Base-by-base conservation (phyloP, 2,888 invertebrate genomes). In the Tetanocera ferruginea region DNA sequence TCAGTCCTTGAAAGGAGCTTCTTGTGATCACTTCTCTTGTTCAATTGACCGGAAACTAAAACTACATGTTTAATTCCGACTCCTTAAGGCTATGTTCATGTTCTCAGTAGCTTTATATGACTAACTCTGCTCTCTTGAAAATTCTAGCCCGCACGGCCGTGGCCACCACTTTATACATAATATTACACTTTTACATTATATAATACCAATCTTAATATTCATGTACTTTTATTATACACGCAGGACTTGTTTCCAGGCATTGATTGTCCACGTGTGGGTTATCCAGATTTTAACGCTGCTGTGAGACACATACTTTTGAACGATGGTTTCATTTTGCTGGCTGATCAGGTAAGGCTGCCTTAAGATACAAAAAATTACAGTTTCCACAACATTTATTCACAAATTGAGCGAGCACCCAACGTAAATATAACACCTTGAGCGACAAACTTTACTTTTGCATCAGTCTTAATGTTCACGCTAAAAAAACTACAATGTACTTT, bases 171-270 rank as follows among this genome's bases (percentile, higher is more conserved):
- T n/a, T n/a, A n/a, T n/a, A n/a, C n/a, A n/a, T n/a, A n/a, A n/a
- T n/a, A n/a, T n/a, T n/a, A n/a, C n/a, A n/a, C n/a, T n/a, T n/a
- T n/a, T n/a, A n/a, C n/a, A n/a, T n/a, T n/a, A n/a, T n/a, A n/a
- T n/a, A n/a, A n/a, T n/a, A n/a, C n/a, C n/a, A 23, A 8, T 51
- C 1, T 70, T 51, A 23, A 25, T 28, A 17, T 19, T 57, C 9
- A 57, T 57, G 9, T 17, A n/a, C 14, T 17, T 31, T 14, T 14
- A 3, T 64, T 17, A 52, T 62, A 14, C 64, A 71, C 49, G 34
- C 92, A 94, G 84, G 97, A 98, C 88, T 90, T 98, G 79, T 98
- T 98, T 89, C 97, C 97, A 0, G 96, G 96, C 0, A 91, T 97
- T 85, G 96, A 97, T 85, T 97, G 96, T 85, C 97, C 97, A 0